Evolutionary conservation across 2,797 vertebrate genomes (phyloP), one percentile per base, ranked within the genome.

Genomic region (Enteromius afrohamiltoni): DNA sequence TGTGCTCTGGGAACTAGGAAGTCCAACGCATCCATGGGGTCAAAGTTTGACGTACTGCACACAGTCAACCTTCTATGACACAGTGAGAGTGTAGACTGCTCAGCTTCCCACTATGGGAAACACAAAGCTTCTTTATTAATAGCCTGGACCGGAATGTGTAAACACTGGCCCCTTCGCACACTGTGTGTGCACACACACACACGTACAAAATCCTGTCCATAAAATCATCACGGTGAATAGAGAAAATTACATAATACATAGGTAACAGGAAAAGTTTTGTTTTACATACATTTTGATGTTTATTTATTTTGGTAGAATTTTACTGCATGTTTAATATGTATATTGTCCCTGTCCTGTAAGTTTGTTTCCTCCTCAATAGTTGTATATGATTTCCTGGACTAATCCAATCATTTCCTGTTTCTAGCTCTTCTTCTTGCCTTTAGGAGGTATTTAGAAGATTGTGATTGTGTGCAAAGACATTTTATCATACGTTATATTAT

Each of bases 111-210:
- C 70, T 85, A 79, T 87, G 83, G 86, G 86, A 88, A 86, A 88
- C 70, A 85, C 82, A 84, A 68, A 74, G 75, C 79, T 79, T 67
- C 85, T 88, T 86, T 89, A 88, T 88, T 89, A 86, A 89, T 88
- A 89, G 86, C 82, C 47, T 21, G 83, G 77, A 67, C n/a, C 73
- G 51, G 86, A 88, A 88, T 88, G 77, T 67, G 83, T 88, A 88
- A 89, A 89, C 86, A 89, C 58, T 80, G 80, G 79, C 26, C 79
- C 62, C 80, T 82, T 78, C 67, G 73, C 78, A 81, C 70, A 53
- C 60, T 64, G 65, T 9, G 29, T 16, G 23, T 51, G 16, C 64
- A 60, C 74, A 55, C 26, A 64, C 69, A 16, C 49, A 68, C 78
- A 76, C 14, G 16, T 4, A 47, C 60, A 80, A 31, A 71, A 37